phyloP scores from a whole-genome alignment of 2,888 invertebrate genomes.

The Azorinus chamasolen region DNA sequence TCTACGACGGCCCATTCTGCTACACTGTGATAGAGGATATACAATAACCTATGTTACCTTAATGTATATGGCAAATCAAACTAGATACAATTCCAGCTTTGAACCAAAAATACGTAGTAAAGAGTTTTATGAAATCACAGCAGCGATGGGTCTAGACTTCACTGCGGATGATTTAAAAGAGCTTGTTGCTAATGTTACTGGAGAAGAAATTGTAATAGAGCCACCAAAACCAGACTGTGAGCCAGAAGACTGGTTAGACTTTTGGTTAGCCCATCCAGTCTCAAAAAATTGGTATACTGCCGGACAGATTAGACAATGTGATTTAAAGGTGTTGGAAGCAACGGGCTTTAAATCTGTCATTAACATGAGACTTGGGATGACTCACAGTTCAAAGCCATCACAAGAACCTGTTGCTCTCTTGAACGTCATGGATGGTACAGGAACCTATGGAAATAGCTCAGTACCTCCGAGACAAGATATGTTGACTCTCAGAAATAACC shows the following conservation, averaged over 20 bases:
- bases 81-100: slow-evolving; percentile 67
- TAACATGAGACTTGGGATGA: slow-evolving; percentile 75
- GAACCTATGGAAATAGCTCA: slow-evolving; percentile 72
- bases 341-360: slow-evolving; percentile 75
- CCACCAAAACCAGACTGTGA: slow-evolving; percentile 68
- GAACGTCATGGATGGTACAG: slow-evolving; percentile 73
- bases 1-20: slow-evolving; percentile 65
- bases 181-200: slow-evolving; percentile 73
- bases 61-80: slow-evolving; percentile 75
- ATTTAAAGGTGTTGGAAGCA: slow-evolving; percentile 69
- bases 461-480: slow-evolving; percentile 69
- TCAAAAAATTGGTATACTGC: slow-evolving; percentile 77
- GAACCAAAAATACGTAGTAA: slow-evolving; percentile 71
- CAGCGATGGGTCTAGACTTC: slow-evolving; percentile 78
- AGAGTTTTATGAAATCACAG: slow-evolving; percentile 73
- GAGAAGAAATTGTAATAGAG: slow-evolving; percentile 69
- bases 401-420: slow-evolving; percentile 79
- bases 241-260: slow-evolving; percentile 76
- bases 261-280: slow-evolving; percentile 80
- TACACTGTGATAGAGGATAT: slow-evolving; percentile 73
- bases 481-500: slow-evolving; percentile 62
- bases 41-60: slow-evolving; percentile 75
- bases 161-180: slow-evolving; percentile 68
- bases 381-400: slow-evolving; percentile 67
- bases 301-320: slow-evolving; percentile 78